A percentile compares a stretch with the other conserved stretches of the same genome.
Conservation (phyloP, 2,797 vertebrate genomes). For the Ispidina lecontei region DNA sequence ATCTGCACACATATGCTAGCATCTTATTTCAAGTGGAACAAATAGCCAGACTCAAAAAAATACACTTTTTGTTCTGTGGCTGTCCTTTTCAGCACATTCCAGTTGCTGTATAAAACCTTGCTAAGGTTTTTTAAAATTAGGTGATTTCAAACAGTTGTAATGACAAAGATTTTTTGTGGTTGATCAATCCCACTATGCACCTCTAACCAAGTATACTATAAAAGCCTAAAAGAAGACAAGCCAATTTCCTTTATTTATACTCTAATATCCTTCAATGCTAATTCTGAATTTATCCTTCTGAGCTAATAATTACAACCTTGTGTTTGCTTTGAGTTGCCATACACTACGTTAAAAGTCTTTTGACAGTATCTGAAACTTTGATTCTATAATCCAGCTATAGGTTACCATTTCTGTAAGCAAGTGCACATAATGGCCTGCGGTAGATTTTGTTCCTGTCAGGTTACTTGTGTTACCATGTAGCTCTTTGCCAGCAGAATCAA, state of each 20-base stretch:
- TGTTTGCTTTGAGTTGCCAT: not conserved
- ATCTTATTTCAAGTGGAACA: not conserved
- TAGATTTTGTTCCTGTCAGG: not conserved
- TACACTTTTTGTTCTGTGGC: not conserved
- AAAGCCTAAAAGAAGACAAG: not conserved
- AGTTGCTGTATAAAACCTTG: not conserved
- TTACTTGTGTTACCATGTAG: not conserved
- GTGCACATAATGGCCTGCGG: not conserved
- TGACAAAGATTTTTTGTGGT: not conserved
- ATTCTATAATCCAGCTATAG: not conserved
- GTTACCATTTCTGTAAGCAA: not conserved
- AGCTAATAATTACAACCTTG: not conserved
- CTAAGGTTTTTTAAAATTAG: not conserved
- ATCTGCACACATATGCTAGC: not conserved
- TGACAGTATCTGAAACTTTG: not conserved
- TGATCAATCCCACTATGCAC: not conserved
- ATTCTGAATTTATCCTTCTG: not conserved
- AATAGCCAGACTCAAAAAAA: not conserved
- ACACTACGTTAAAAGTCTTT: not conserved
- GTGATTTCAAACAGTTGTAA: not conserved
- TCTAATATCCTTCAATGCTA: not conserved
- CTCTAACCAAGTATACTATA: not conserved
- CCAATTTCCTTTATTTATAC: not conserved
- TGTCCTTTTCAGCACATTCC: not conserved
- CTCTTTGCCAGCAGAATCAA: not conserved